Evolutionary conservation across 2,888 invertebrate genomes (phyloP).

Genomic region (Synergus gifuensis): DNA sequence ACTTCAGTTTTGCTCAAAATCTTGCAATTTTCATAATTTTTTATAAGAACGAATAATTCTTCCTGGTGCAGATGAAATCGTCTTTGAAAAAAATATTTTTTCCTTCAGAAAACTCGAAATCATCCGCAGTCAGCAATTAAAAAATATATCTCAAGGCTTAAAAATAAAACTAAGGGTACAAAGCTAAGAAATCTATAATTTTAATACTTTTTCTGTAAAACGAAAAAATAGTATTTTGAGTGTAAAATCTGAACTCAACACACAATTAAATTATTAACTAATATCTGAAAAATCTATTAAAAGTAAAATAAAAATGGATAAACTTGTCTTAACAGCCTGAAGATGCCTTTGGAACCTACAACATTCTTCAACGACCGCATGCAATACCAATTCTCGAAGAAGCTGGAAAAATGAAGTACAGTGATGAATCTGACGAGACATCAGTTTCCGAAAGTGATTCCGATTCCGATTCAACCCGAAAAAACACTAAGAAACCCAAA

Average conservation of each 20-base stretch:
- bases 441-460: slow-evolving; percentile 82
- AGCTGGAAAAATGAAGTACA: slow-evolving; percentile 79
- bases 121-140: too few species aligned
- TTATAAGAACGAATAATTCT: neutral
- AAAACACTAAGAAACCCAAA: slow-evolving; percentile 80
- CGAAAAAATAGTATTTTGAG: too few species aligned
- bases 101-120: neutral
- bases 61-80: neutral
- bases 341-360: slow-evolving; percentile 72
- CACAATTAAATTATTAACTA: too few species aligned
- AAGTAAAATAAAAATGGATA: neutral
- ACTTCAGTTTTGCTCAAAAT: neutral
- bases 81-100: neutral
- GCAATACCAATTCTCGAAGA: slow-evolving; percentile 59
- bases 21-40: neutral
- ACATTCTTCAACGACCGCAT: slow-evolving; percentile 72
- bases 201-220: too few species aligned
- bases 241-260: too few species aligned
- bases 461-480: slow-evolving; percentile 77
- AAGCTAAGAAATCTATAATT: too few species aligned
- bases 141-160: too few species aligned
- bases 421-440: slow-evolving; percentile 80
- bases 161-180: too few species aligned
- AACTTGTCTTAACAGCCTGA: slow-evolving; percentile 61
- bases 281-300: slow-evolving; percentile 14